Percentiles rank a stretch among this genome's conserved stretches.
Evolutionary conservation across 2,797 vertebrate genomes (phyloP).

Genomic region (Argya squamiceps): DNA sequence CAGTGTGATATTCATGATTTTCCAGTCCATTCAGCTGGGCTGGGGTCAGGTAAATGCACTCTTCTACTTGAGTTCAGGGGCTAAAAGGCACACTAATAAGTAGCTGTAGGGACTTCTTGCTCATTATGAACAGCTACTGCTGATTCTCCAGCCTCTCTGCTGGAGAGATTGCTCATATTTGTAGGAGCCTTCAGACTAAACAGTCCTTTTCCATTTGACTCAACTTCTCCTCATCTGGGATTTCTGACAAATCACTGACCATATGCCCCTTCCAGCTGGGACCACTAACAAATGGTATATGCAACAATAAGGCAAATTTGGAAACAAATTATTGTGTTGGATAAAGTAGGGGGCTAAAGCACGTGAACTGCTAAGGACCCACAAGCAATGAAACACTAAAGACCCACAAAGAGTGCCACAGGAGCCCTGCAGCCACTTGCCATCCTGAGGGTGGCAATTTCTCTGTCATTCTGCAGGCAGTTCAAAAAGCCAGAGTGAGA

Average conservation of each 20-base stretch:
- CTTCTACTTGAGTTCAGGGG: neutral
- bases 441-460: neutral
- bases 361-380: neutral
- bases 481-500: neutral
- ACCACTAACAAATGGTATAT: neutral
- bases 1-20: neutral
- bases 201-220: neutral
- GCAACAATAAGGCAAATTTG: neutral
- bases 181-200: neutral
- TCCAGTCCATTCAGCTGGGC: neutral
- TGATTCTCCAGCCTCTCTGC: neutral
- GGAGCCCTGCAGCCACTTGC: neutral
- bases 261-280: rapidly evolving
- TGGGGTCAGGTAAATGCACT: neutral
- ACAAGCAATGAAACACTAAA: neutral
- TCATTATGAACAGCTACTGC: neutral
- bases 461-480: neutral
- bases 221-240: neutral
- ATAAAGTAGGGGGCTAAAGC: neutral
- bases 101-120: neutral
- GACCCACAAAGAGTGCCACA: neutral
- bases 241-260: neutral
- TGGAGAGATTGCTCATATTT: neutral
- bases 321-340: neutral
- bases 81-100: neutral